A percentile compares a stretch with the other conserved stretches of the same genome.
Conservation (phyloP, 2,888 invertebrate species). For the Osmoderma eremita region DNA sequence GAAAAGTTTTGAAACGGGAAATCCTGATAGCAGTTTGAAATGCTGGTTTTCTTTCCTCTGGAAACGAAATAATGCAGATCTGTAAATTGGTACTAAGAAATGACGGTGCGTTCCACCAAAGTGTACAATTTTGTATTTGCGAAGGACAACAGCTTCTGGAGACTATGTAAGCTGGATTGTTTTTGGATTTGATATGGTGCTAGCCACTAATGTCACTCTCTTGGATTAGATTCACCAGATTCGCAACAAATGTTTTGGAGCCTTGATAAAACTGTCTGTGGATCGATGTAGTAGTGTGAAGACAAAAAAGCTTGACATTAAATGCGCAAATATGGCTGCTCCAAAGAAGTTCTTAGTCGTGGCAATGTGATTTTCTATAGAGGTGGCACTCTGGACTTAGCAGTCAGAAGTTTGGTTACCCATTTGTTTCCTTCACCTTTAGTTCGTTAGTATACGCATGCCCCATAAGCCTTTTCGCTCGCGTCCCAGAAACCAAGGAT, state of each 20-base stretch:
- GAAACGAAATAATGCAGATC: neutral
- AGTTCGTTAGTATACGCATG: slow-evolving; percentile 39
- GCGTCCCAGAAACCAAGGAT: slow-evolving; percentile 51
- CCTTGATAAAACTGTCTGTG: slow-evolving; percentile 29
- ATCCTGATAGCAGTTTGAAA: neutral
- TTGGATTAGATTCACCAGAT: slow-evolving; percentile 32
- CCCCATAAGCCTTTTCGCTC: slow-evolving; percentile 40
- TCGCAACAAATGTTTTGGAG: slow-evolving; percentile 30
- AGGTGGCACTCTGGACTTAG: slow-evolving; percentile 35
- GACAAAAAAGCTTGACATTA: slow-evolving; percentile 17
- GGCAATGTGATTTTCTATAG: slow-evolving; percentile 32
- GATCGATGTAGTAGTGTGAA: slow-evolving; percentile 26
- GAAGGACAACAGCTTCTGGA: slow-evolving; percentile 25
- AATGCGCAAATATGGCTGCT: slow-evolving; percentile 35
- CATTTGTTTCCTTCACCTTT: neutral
- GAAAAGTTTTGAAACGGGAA: slow-evolving; percentile 5
- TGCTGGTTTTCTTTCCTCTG: neutral
- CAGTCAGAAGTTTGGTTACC: slow-evolving; percentile 2
- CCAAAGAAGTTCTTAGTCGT: slow-evolving; percentile 30
- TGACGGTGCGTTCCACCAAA: slow-evolving; percentile 27
- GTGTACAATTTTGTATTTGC: neutral
- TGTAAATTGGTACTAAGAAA: neutral
- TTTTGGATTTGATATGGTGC: slow-evolving; percentile 29
- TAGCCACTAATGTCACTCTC: slow-evolving; percentile 14
- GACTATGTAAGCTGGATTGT: slow-evolving; percentile 35